Base-by-base conservation (phyloP, 2,797 vertebrate species). In the Falco columbarius region DNA sequence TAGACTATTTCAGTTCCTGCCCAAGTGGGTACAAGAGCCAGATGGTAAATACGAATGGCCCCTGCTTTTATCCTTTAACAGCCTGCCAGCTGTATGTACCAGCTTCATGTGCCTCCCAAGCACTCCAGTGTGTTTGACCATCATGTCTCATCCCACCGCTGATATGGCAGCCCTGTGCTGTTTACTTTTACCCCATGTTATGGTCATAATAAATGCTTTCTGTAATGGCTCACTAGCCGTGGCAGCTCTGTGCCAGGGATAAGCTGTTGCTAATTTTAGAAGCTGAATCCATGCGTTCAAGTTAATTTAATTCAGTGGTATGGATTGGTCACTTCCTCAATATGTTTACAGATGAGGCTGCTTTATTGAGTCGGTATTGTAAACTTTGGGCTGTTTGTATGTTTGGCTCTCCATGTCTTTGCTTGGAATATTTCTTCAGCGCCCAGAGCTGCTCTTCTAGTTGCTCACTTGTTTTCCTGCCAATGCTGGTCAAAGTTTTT, bases 371-470 rank as follows among this genome's bases (percentile, higher is more conserved):
- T 89, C 77, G 68, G 23, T 87, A 11, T 85, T 74, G 46, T 22
- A 89, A 91, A 77, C 66, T 71, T 81, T 5, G 56, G 68, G 46
- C 42, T 23, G 34, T 91, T 94, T 82, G 29, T 79, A 71, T 4
- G 6, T 89, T 94, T 92, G 86, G 56, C 59, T 71, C 46, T 93
- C 38, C n/a, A 51, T 81, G 91, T 96, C 72, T 86, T 84, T 70
- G 58, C 61, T 81, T 94, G 67, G 66, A 77, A 90, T 73, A 54
- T 92, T 96, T 95, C 65, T 70, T 89, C 88, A 95, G 49, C 49
- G 66, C 52, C 46, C 30, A 86, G 66, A 90, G 70, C 59, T 81
- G 47, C 47, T 75, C 44, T 94, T 86, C 13, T 81, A 51, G 67
- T 97, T 94, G 63, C 32, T 81, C 12, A 4, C 54, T 96, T 92